A percentile compares a stretch with the other conserved stretches of the same genome.
Evolutionary conservation across 2,113 vertebrate species (phyloP).

Genomic region (Onychorhynchus coronatus): DNA sequence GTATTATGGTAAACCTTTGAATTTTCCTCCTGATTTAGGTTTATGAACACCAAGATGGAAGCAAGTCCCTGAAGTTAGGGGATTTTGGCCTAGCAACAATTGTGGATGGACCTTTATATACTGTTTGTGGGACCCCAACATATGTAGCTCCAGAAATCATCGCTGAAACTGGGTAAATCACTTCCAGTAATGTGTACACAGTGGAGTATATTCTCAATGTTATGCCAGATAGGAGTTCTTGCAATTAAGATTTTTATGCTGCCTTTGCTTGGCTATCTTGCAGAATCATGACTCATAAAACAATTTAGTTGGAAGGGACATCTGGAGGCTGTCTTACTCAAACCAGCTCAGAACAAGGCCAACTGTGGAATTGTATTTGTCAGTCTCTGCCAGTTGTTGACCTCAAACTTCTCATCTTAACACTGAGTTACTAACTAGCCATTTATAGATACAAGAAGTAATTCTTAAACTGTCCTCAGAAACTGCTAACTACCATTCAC

Average conservation of each 20-base stretch:
- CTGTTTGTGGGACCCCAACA: slow-evolving; percentile 95
- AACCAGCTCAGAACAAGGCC: neutral
- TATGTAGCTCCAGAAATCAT: slow-evolving; percentile 98
- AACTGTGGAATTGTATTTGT: neutral
- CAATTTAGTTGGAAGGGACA: neutral
- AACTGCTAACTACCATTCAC: neutral
- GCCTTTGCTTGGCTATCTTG: neutral
- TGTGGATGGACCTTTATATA: slow-evolving; percentile 91
- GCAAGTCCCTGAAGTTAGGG: slow-evolving; percentile 92
- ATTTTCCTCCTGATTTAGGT: slow-evolving; percentile 77
- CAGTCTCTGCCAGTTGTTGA: neutral
- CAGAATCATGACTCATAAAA: neutral
- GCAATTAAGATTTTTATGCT: neutral
- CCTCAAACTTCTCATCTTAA: neutral
- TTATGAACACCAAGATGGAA: slow-evolving; percentile 93
- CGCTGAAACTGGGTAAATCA: slow-evolving; percentile 89
- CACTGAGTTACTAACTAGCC: neutral
- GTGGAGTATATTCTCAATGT: neutral
- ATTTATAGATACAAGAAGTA: neutral
- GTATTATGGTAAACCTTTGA: neutral
- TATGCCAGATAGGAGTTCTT: neutral
- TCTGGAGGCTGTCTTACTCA: neutral
- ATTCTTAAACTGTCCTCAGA: neutral
- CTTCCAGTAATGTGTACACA: neutral
- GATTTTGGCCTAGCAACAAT: slow-evolving; percentile 96